A percentile compares a stretch with the other conserved stretches of the same genome.
phyloP scores from a whole-genome alignment of 2,888 invertebrate species.

The Stenurella melanura region DNA sequence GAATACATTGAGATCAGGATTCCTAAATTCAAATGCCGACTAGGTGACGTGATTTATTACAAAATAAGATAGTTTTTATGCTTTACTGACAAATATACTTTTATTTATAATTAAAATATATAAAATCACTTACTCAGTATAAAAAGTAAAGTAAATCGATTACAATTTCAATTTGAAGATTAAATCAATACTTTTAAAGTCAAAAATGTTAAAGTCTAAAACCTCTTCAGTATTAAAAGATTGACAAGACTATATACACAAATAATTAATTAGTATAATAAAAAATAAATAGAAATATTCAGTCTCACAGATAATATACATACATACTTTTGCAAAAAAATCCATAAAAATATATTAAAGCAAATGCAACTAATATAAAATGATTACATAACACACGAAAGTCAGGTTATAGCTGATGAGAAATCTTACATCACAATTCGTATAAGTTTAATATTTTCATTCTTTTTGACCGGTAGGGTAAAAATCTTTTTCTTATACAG shows the following conservation, averaged over 20 bases:
- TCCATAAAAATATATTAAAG: not conserved
- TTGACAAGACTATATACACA: not conserved
- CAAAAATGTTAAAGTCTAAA: not conserved
- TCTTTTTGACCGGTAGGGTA: not conserved
- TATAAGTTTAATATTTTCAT: not conserved
- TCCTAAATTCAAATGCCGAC: not conserved
- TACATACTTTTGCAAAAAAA: not conserved
- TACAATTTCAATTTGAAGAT: no score
- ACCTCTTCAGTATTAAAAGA: not conserved
- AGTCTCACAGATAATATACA: not conserved
- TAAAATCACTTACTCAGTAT: no score
- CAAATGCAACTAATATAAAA: not conserved
- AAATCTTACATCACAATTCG: not conserved
- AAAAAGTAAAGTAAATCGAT: no score
- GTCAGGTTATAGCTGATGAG: not conserved
- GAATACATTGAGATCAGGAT: not conserved
- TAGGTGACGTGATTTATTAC: not conserved
- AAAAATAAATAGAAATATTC: not conserved
- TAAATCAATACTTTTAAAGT: no score
- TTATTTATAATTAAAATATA: not conserved
- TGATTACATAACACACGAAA: not conserved
- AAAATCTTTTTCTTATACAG: no score
- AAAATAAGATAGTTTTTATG: not conserved
- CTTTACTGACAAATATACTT: not conserved
- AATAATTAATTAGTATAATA: not conserved